Base-by-base conservation (phyloP, 2,113 vertebrate genomes). In the Gobius niger region DNA sequence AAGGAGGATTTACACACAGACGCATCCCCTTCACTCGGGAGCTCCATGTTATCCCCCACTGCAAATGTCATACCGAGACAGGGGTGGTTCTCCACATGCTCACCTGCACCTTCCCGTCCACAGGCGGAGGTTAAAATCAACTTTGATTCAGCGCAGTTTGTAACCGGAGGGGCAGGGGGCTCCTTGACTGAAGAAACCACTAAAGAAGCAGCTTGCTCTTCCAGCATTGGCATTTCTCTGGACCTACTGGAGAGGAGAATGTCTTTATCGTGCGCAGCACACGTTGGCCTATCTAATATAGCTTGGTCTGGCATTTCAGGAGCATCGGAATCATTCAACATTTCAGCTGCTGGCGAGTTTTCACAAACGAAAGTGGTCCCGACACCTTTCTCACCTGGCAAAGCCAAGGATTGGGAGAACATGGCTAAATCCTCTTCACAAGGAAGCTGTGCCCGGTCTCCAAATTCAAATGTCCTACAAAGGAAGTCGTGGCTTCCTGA, bases 51-150 rank as follows among this genome's bases (percentile, higher is more conserved):
- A 16, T 81, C 76, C 59, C 64, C 7, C 47, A 78, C 70, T 19
- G 44, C 87, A 63, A 91, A 90, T 44, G 89, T 92, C 70, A 68
- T 65, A 9, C 88, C 86, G 46, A 91, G 79, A 75, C 67, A 56
- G 0, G 67, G n/a, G 73, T 68, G 61, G 63, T 41, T 12, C 14
- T 61, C 80, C 5, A 7, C 7, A 1, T 75, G 73, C 12, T 66
- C 70, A 34, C 64, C 70, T 13, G 7, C 9, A 4, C 12, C 24
- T 9, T 63, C 67, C 24, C 46, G 77, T 49, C 77, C 64, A 18
- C 77, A 84, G 14, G 80, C 13, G 51, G 79, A 19, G 12, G 52
- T 16, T 0, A 73, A 77, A 4, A 75, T 47, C 18, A 80, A 16
- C 19, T 69, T 69, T 1, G 61, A 60, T 9, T 87, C 82, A 63